Percentiles rank a stretch among this genome's conserved stretches.
Conservation (phyloP, 2,888 invertebrate genomes). For the Microctonus aethiopoides region DNA sequence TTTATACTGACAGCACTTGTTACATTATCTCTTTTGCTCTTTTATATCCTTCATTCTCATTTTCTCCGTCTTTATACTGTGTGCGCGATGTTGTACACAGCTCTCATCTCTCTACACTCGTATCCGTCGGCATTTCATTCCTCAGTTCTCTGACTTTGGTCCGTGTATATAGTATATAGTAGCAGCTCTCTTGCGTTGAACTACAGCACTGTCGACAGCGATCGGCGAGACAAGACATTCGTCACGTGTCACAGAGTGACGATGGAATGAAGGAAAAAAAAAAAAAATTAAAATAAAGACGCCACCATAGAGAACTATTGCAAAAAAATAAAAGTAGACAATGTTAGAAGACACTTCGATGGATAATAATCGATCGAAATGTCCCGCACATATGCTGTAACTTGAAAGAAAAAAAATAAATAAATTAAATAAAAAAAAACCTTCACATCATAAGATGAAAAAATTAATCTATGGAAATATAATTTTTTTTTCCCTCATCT, state of each 20-base stretch:
- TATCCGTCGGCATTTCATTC: constrained; percentile 33
- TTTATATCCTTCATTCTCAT: not conserved
- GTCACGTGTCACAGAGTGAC: constrained; percentile 44
- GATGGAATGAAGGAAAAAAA: constrained; percentile 38
- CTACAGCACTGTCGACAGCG: constrained; percentile 46
- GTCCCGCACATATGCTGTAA: not conserved
- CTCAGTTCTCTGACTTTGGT: constrained; percentile 13
- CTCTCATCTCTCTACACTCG: not conserved
- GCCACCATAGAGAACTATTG: not conserved
- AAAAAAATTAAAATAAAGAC: constrained; percentile 27
- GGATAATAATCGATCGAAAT: not conserved
- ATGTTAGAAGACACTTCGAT: not conserved
- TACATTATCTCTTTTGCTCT: constrained; percentile 5
- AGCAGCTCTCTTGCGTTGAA: constrained; percentile 5
- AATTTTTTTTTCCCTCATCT: not conserved
- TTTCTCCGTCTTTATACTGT: constrained; percentile 9
- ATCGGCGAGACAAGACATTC: constrained; percentile 51
- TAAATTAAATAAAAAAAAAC: not conserved
- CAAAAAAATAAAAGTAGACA: not conserved
- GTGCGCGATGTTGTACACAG: constrained; percentile 1
- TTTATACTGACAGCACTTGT: constrained; percentile 16
- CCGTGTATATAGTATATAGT: constrained; percentile 7
- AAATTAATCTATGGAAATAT: not conserved
- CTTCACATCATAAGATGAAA: too few relatives aligned
- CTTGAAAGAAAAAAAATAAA: not conserved